Percentiles rank a stretch among this genome's conserved stretches.
Evolutionary conservation across 2,113 vertebrate genomes (phyloP).

Genomic region (Crotalus viridis): DNA sequence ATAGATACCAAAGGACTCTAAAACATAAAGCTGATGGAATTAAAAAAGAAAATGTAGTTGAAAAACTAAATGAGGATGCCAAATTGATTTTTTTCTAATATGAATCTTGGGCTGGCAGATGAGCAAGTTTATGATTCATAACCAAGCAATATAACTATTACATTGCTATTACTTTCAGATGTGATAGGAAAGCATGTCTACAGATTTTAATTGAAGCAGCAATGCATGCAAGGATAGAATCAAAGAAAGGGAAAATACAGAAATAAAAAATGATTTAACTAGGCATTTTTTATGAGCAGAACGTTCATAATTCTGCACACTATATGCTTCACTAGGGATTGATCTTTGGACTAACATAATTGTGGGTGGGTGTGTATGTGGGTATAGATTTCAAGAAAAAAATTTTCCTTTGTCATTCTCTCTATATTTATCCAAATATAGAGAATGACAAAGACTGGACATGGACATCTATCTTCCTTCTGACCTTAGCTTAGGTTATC

Average conservation of each 20-base stretch:
- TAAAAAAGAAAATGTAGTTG: constrained; percentile 57
- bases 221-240: constrained; percentile 45
- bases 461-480: neutral
- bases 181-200: constrained; percentile 50
- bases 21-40: constrained; percentile 48
- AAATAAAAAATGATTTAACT: constrained; percentile 62
- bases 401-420: too few relatives aligned
- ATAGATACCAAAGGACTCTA: neutral
- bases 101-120: constrained; percentile 61
- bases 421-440: neutral
- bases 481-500: neutral
- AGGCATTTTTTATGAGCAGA: constrained; percentile 59
- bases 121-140: constrained; percentile 67
- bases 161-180: constrained; percentile 58
- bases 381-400: neutral
- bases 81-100: constrained; percentile 63
- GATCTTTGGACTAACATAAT: constrained; percentile 47
- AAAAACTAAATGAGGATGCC: constrained; percentile 47
- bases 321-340: constrained; percentile 56
- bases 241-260: constrained; percentile 55
- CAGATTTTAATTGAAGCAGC: constrained; percentile 68
- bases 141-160: constrained; percentile 62
- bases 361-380: constrained; percentile 19
- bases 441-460: neutral
- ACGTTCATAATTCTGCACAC: constrained; percentile 62